phyloP scores from a whole-genome alignment of 2,797 vertebrate genomes.

The Loriculus beryllinus region DNA sequence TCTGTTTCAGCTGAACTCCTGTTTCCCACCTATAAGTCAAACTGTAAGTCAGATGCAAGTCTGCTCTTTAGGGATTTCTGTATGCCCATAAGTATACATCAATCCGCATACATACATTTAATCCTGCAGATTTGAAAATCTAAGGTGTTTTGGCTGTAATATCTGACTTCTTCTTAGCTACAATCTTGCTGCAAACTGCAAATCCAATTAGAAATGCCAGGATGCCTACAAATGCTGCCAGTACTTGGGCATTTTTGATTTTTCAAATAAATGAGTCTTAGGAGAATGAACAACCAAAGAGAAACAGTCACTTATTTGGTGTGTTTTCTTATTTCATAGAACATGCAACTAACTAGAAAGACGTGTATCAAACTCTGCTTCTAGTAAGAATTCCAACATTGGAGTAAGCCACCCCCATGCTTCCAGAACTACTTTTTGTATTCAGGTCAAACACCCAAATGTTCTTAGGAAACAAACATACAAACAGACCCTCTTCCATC shows the following conservation, averaged over 20 bases:
- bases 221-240: background rate
- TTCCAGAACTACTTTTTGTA: background rate
- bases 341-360: background rate
- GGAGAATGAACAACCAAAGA: background rate
- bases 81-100: accelerated
- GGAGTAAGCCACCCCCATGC: background rate
- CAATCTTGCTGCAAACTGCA: background rate
- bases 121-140: background rate
- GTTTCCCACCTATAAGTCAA: background rate
- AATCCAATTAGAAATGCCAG: background rate
- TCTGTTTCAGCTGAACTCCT: background rate
- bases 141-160: background rate
- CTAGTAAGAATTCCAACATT: background rate
- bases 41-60: background rate
- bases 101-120: background rate
- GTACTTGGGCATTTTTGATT: background rate
- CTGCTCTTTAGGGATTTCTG: background rate
- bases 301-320: background rate
- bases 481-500: background rate
- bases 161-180: background rate
- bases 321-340: background rate
- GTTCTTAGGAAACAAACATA: background rate
- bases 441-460: background rate
- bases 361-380: background rate
- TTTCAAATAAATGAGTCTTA: background rate